Evolutionary conservation across 2,797 vertebrate genomes (phyloP).

Genomic region (Podargus strigoides): DNA sequence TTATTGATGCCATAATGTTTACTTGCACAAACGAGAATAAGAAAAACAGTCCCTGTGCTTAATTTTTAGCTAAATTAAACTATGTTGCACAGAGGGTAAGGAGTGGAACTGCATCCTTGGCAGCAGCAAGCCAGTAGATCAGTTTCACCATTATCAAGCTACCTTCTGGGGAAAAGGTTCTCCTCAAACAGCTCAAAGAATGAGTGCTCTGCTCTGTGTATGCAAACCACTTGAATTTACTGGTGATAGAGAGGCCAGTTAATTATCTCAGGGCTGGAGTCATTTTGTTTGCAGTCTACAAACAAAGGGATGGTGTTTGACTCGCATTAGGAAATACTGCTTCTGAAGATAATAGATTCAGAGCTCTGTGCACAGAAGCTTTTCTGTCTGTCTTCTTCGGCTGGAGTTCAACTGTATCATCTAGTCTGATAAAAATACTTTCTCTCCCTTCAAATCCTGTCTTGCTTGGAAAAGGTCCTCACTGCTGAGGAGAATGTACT

Average conservation of each 20-base stretch:
- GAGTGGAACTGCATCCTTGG: not conserved
- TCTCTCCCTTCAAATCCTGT: not conserved
- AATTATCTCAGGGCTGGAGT: conserved; percentile 48
- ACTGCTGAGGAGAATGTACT: not conserved
- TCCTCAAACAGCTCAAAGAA: not conserved
- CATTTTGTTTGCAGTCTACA: conserved; percentile 51
- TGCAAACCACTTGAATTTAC: conserved; percentile 10
- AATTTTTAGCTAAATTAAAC: not conserved
- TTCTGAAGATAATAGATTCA: not conserved
- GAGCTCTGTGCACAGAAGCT: not conserved
- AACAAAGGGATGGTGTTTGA: conserved; percentile 35
- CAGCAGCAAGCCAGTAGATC: not conserved
- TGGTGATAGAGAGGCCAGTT: conserved; percentile 16
- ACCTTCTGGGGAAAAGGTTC: not conserved
- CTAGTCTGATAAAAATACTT: conserved; percentile 9
- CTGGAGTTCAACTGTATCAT: not conserved
- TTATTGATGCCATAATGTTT: not conserved
- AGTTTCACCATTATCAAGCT: not conserved
- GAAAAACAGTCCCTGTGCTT: not conserved
- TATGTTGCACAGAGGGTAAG: not conserved
- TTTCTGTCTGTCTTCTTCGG: not conserved
- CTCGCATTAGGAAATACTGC: not conserved
- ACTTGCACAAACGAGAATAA: not conserved
- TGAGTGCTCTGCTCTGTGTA: not conserved
- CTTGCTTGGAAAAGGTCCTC: not conserved